Conservation (phyloP, 2,113 vertebrate genomes). For the Hyla sarda region DNA sequence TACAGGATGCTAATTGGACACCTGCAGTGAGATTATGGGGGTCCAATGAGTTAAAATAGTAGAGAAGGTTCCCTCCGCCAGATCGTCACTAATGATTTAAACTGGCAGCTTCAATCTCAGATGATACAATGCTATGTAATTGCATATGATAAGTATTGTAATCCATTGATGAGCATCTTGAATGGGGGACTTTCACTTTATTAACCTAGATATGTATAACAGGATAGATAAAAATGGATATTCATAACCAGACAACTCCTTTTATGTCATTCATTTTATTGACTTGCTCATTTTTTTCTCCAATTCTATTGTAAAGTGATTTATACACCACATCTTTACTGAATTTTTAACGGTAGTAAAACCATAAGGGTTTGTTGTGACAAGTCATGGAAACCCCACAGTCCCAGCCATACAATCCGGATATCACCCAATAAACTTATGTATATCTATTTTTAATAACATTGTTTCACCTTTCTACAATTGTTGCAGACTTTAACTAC, state of each 20-base stretch:
- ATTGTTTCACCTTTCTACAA: background rate
- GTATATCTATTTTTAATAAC: background rate
- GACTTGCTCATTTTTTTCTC: background rate
- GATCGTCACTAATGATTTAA: too few species aligned
- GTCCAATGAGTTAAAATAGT: too few species aligned
- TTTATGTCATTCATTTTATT: background rate
- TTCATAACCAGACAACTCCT: background rate
- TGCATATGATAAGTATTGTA: too few species aligned
- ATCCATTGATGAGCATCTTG: too few species aligned
- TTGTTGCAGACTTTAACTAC: background rate
- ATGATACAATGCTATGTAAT: too few species aligned
- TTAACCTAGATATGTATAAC: background rate
- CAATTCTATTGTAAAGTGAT: background rate
- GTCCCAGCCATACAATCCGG: background rate
- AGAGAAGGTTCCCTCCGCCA: too few species aligned
- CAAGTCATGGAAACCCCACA: constrained; percentile 18
- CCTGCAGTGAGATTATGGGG: too few species aligned
- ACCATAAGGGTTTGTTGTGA: background rate
- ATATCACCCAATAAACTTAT: background rate
- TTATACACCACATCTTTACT: background rate
- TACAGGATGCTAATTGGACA: too few species aligned
- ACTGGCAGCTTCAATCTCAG: too few species aligned
- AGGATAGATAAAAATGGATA: background rate
- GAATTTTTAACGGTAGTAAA: background rate
- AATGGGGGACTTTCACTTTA: background rate